Evolutionary conservation across 2,888 invertebrate species (phyloP), one percentile per base, ranked within the genome.

Genomic region (Netelia inedita): DNA sequence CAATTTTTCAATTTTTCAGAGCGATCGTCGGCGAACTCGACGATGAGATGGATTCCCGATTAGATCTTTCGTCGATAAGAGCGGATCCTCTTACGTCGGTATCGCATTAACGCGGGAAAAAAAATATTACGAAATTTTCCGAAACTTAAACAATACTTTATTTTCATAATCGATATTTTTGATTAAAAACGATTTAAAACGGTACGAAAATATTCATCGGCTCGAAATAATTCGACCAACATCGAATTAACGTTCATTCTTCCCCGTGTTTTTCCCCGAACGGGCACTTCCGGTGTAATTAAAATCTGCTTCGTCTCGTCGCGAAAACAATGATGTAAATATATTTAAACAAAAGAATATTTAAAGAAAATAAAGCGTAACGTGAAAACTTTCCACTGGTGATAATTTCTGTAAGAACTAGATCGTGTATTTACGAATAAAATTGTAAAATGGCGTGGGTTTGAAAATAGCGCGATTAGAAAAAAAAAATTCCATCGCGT

Each of bases 21-120:
- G 98, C 97, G 2, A 96, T 98, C 61, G 96, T 98, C 85, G 98
- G 98, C 59, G 96, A 97, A 93, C 95, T 98, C 89, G 98, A 98
- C 91, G 98, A 98, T 92, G 96, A 96, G 85, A 95, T 97, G 88
- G 98, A 98, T 92, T 96, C 97, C 85, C 95, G 97, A 92, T 93
- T 98, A 89, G 97, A 98, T 93, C 95, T 98, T 89, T 95, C 96
- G 35, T 96, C 96, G 88, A 97, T 98, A 88, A 96, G 97, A 93
- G 98, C 98, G 72, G 98, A 98, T 94, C 97, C 98, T 0, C 94
- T 98, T 86, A 97, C 96, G 90, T 96, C 97, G 76, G 97, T 98
- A 88, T 96, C 96, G 87, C 97, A 97, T 94, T 98, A 93, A 94
- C 72, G 83, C 85, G 76, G 79, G 78, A 68, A 28, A 14, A 10